phyloP scores from a whole-genome alignment of 2,797 vertebrate species.

The Rhyacichthys aspro region DNA sequence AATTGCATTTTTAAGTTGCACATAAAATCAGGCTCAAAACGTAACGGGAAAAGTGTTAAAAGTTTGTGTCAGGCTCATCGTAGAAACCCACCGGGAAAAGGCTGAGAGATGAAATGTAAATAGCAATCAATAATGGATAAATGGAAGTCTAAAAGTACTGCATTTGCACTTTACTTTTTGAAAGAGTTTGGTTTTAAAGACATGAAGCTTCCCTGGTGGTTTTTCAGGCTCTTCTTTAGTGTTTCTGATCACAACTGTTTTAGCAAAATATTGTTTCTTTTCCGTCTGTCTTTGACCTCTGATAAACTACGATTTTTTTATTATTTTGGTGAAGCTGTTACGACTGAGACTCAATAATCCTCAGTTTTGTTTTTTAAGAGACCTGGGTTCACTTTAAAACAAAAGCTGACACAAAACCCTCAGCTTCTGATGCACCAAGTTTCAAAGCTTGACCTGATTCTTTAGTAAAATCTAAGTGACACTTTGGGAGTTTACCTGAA shows the following conservation, averaged over 20 bases:
- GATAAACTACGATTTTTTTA: not conserved
- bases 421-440: not conserved
- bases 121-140: not conserved
- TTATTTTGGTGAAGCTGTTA: slow-evolving; percentile 1
- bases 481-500: too few species aligned
- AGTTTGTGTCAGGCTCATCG: not conserved
- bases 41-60: not conserved
- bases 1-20: not conserved
- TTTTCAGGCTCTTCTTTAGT: not conserved
- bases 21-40: not conserved
- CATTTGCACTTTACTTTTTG: not conserved
- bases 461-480: not conserved
- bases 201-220: not conserved
- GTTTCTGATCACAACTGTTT: not conserved
- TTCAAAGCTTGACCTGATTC: not conserved
- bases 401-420: slow-evolving; percentile 1
- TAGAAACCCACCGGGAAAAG: not conserved
- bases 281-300: slow-evolving; percentile 5
- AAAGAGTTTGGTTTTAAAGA: not conserved
- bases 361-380: not conserved
- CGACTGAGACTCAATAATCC: not conserved
- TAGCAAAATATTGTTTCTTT: not conserved
- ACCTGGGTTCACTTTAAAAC: slow-evolving; percentile 6
- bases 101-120: not conserved
- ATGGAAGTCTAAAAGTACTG: not conserved